phyloP scores from a whole-genome alignment of 2,113 vertebrate genomes.

The Aramus guarauna region DNA sequence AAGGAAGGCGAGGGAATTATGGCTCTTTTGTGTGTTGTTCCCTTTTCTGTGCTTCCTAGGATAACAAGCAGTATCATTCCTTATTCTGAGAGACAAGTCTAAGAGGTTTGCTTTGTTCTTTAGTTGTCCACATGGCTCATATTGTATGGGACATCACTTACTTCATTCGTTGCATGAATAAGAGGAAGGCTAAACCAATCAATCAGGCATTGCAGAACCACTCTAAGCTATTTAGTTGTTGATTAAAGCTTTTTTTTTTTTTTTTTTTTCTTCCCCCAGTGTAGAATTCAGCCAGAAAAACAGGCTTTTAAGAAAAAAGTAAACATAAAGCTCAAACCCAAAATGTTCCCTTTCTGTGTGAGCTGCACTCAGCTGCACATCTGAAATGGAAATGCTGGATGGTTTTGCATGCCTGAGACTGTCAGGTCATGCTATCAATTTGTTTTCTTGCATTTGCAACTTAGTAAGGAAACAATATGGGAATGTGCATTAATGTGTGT shows the following conservation, averaged over 20 bases:
- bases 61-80: not conserved
- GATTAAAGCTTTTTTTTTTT: not conserved
- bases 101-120: not conserved
- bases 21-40: not conserved
- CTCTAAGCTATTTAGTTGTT: not conserved
- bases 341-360: not conserved
- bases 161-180: not conserved
- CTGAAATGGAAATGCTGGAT: not conserved
- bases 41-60: not conserved
- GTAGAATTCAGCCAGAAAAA: not conserved
- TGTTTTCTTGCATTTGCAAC: constrained; percentile 3
- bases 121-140: not conserved
- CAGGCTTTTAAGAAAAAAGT: not conserved
- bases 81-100: not conserved
- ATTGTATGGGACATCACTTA: not conserved
- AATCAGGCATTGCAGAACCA: not conserved
- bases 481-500: constrained; percentile 4
- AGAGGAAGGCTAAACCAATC: not conserved
- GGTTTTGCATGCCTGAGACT: not conserved
- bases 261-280: not conserved
- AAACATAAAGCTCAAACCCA: not conserved
- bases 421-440: not conserved
- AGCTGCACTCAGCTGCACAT: not conserved
- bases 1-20: not conserved
- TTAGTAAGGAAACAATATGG: not conserved